phyloP scores from a whole-genome alignment of 2,113 vertebrate genomes.

The Excalfactoria chinensis region DNA sequence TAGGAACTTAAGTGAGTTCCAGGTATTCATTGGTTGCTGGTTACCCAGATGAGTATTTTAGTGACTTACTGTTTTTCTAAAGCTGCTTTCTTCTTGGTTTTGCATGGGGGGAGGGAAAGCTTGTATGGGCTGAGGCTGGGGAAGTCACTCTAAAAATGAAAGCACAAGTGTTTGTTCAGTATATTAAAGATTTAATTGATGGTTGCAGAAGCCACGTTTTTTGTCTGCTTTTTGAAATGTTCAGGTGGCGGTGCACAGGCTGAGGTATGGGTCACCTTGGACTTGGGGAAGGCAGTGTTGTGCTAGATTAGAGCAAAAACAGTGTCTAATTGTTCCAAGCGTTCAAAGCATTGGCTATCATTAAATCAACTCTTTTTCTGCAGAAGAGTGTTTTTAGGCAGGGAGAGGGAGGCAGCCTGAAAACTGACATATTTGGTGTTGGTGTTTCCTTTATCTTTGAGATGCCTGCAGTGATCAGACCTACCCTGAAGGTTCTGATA shows the following conservation, averaged over 20 bases:
- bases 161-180: background rate
- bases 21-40: background rate
- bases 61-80: background rate
- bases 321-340: accelerated
- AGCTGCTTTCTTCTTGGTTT: background rate
- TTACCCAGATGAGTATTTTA: background rate
- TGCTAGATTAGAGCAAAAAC: background rate
- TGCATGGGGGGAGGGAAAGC: background rate
- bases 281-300: background rate
- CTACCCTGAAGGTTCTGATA: background rate
- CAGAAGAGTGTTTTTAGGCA: background rate
- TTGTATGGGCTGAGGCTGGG: background rate
- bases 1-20: background rate
- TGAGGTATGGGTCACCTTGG: background rate
- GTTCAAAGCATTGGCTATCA: background rate
- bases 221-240: background rate
- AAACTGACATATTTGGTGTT: background rate
- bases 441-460: background rate
- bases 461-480: background rate
- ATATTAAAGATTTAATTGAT: background rate
- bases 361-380: background rate
- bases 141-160: background rate
- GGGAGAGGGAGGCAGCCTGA: background rate
- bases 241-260: background rate
- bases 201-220: background rate